Evolutionary conservation across 2,113 vertebrate genomes (phyloP), one percentile per base, ranked within the genome.

Genomic region (Corythaixoides concolor): DNA sequence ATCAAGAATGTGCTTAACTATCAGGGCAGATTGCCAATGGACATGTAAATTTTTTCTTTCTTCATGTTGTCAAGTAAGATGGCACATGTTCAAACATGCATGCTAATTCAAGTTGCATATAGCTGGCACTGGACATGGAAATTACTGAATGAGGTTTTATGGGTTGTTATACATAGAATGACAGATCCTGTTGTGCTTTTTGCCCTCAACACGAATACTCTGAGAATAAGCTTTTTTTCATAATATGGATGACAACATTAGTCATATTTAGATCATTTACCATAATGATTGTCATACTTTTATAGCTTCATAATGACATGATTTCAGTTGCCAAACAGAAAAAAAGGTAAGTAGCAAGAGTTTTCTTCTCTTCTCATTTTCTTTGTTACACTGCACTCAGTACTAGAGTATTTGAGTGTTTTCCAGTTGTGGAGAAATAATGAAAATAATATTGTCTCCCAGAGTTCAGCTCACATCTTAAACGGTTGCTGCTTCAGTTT

Each of bases 161-260:
- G 72, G 59, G 53, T 74, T 93, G 72, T 86, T 83, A 76, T 84
- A 77, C 20, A 76, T 45, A 90, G 72, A 93, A 95, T 83, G 81
- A 73, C 74, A 96, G 88, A 85, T 90, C 41, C 76, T 86, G 76
- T 95, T 96, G 83, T 95, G 72, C 79, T 90, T 89, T 85, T 89
- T 95, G 59, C 73, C 75, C 88, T 85, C 82, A 85, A 93, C 53
- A 78, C 30, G 78, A 85, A 82, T 58, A 73, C 33, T 85, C 60
- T 68, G 66, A 80, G 80, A 93, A 74, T 50, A 93, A 86, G 43
- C 18, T 74, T 90, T 79, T 88, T 88, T 75, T 84, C 32, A 15
- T 96, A 77, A 62, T 80, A 68, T 88, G 70, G 20, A n/a, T 80
- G 75, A 83, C 89, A 93, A 74, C 11, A 77, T 77, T 86, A 90